phyloP scores from a whole-genome alignment of 37 sponge, comb jelly and placozoan genomes.

The Hormiphora californensis region DNA sequence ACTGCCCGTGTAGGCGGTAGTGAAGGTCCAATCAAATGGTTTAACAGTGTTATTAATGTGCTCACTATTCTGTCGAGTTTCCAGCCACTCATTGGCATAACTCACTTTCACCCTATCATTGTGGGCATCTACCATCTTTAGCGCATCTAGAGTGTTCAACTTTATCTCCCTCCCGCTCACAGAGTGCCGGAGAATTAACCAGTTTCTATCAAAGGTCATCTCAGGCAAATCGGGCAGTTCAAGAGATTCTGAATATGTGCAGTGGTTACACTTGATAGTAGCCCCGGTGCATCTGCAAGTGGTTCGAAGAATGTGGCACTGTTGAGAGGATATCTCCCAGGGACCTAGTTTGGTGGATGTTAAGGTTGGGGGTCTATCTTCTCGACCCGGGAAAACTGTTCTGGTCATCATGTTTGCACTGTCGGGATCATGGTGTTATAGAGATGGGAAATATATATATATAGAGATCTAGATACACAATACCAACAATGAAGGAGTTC shows the following conservation, averaged over 20 bases:
- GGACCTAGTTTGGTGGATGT: constrained; percentile 65
- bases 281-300: constrained; percentile 54
- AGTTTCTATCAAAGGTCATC: constrained; percentile 83
- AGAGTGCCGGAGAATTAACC: constrained; percentile 60
- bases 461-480: too few relatives aligned
- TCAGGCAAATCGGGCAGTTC: constrained; percentile 74
- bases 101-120: constrained; percentile 71
- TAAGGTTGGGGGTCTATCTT: too few relatives aligned
- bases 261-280: constrained; percentile 52
- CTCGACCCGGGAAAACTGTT: too few relatives aligned
- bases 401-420: too few relatives aligned
- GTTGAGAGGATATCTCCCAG: constrained; percentile 59
- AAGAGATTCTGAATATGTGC: constrained; percentile 41
- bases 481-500: too few relatives aligned
- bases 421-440: too few relatives aligned
- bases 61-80: constrained; percentile 55
- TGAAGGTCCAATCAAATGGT: constrained; percentile 96
- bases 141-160: constrained; percentile 81
- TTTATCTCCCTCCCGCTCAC: constrained; percentile 56
- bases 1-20: constrained; percentile 73
- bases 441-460: too few relatives aligned
- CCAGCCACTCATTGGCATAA: constrained; percentile 78
- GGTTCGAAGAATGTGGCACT: constrained; percentile 71
- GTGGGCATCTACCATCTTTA: constrained; percentile 62
- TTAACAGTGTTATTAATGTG: constrained; percentile 64